phyloP scores from a whole-genome alignment of 2,888 invertebrate species.

The Lapara coniferarum region DNA sequence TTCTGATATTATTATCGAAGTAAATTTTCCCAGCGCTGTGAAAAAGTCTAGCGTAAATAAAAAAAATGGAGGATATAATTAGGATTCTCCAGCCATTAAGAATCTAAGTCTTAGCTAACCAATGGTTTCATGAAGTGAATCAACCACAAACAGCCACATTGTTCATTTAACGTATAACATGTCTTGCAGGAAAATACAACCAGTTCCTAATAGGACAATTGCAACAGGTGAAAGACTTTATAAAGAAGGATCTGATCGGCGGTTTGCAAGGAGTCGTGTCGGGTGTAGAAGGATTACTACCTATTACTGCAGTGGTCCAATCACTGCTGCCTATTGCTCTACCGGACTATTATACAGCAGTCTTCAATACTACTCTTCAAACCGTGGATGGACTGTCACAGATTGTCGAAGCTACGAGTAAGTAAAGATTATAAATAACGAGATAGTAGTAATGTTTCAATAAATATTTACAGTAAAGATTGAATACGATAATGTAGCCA shows the following conservation, averaged over 20 bases:
- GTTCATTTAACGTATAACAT: not conserved
- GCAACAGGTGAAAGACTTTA: conserved; percentile 63
- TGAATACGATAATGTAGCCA: too few species aligned
- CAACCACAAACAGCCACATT: not conserved
- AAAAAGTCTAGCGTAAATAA: too few species aligned
- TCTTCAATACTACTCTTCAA: conserved; percentile 62
- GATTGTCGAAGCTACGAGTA: conserved; percentile 85
- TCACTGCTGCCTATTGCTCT: conserved; percentile 53
- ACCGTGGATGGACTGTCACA: conserved; percentile 77
- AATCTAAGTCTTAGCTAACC: not conserved
- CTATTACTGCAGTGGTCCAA: conserved; percentile 50
- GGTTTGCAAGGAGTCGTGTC: conserved; percentile 63
- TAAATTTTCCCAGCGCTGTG: too few species aligned
- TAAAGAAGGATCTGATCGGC: conserved; percentile 72
- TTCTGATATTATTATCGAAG: too few species aligned
- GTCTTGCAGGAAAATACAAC: conserved; percentile 63
- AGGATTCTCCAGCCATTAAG: too few species aligned
- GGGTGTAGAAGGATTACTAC: conserved; percentile 62
- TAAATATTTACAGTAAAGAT: too few species aligned
- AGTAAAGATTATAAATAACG: conserved; percentile 21
- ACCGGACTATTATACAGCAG: conserved; percentile 65
- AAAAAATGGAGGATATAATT: too few species aligned
- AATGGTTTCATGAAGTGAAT: not conserved
- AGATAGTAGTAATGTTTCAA: too few species aligned
- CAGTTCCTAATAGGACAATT: conserved; percentile 63